These are phyloP conservation scores for Lamprologus lemairii DNA, from an alignment of 2,113 vertebrate species.

Conservation along the genomic window DNA sequence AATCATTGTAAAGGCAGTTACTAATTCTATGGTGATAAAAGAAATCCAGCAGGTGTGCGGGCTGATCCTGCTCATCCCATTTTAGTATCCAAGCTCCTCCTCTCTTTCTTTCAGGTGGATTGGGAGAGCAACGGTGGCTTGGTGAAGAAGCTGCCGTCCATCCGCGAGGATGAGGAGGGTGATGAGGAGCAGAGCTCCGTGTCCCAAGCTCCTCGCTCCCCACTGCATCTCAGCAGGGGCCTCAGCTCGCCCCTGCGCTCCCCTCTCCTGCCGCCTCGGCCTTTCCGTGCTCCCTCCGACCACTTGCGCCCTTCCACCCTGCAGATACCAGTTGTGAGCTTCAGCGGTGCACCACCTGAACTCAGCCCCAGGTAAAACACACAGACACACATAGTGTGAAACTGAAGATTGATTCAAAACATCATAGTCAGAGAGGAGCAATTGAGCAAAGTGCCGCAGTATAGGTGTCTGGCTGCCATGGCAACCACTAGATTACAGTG, in stretches of 20 bases:
- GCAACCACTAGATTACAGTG: conserved; percentile 40
- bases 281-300: conserved; percentile 64
- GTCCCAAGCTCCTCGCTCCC: conserved; percentile 60
- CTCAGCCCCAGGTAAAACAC: conserved; percentile 73
- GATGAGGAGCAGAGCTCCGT: conserved; percentile 68
- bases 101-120: conserved; percentile 55
- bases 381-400: neutral
- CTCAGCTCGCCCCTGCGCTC: conserved; percentile 73
- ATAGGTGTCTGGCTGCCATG: conserved; percentile 51
- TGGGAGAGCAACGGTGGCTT: conserved; percentile 76
- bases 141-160: conserved; percentile 77
- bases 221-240: conserved; percentile 61
- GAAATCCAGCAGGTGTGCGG: neutral
- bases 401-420: neutral
- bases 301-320: conserved; percentile 64
- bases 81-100: neutral
- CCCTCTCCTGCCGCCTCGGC: conserved; percentile 67
- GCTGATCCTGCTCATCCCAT: neutral
- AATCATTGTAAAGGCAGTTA: neutral
- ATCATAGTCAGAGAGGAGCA: neutral
- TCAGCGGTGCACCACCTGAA: conserved; percentile 61
- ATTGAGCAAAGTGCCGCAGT: neutral
- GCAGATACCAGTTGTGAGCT: conserved; percentile 75
- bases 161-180: conserved; percentile 75
- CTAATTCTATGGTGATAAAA: neutral